These are phyloP conservation scores for Pelochelys cantorii DNA, from an alignment of 2,797 vertebrate species.

Conservation along the genomic window DNA sequence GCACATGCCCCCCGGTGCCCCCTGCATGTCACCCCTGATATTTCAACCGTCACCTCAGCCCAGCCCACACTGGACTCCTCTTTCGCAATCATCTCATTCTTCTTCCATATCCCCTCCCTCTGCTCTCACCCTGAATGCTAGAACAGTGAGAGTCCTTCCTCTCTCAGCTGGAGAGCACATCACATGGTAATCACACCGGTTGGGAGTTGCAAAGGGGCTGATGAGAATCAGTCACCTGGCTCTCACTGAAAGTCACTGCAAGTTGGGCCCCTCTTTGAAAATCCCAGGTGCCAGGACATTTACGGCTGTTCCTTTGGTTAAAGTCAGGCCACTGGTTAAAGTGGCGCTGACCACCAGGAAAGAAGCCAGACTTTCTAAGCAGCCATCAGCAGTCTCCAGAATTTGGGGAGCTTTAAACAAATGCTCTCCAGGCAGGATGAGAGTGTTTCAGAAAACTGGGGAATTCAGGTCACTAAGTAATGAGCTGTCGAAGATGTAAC, in stretches of 20 bases:
- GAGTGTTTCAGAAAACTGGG: neutral
- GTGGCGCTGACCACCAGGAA: neutral
- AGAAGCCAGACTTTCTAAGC: neutral
- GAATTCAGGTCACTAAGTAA: slow-evolving; percentile 12
- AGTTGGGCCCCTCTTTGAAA: neutral
- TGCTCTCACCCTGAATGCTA: neutral
- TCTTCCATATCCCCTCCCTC: neutral
- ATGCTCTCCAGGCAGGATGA: neutral
- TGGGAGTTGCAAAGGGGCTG: neutral
- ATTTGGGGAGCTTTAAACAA: neutral
- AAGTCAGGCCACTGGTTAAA: neutral
- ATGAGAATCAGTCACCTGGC: neutral
- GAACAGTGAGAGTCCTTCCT: neutral
- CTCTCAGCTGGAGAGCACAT: neutral
- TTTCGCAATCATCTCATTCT: rapidly evolving
- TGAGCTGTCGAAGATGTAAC: neutral
- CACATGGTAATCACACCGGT: neutral
- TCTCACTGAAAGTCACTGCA: neutral
- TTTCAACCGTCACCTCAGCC: rapidly evolving
- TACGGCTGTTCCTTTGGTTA: neutral
- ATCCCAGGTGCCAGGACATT: neutral
- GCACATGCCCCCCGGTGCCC: no score
- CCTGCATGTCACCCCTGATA: no score
- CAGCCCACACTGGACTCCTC: rapidly evolving
- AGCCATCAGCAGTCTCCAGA: neutral